Evolutionary conservation across 2,888 invertebrate genomes (phyloP).

Genomic region (Hipparchia sbordonii): DNA sequence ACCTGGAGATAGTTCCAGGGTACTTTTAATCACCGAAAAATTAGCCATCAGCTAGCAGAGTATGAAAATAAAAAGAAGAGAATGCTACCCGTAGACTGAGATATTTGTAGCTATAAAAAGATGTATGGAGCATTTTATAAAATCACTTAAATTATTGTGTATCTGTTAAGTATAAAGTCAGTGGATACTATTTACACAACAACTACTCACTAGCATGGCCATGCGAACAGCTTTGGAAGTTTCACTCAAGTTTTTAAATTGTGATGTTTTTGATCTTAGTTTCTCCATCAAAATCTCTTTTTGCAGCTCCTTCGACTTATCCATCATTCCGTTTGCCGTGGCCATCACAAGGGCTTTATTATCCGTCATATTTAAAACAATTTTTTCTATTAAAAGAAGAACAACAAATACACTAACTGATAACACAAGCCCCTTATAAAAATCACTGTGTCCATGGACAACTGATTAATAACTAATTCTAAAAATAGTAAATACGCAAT

Average conservation of each 20-base stretch:
- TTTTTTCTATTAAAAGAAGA: slow-evolving; percentile 37
- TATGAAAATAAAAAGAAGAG: neutral
- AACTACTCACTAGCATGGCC: slow-evolving; percentile 88
- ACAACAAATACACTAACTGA: slow-evolving; percentile 49
- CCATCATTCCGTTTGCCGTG: slow-evolving; percentile 60
- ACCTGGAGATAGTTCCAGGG: no score
- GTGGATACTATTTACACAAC: neutral
- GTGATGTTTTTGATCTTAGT: slow-evolving; percentile 91
- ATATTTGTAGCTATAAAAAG: neutral
- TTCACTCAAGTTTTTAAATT: slow-evolving; percentile 91
- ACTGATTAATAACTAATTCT: slow-evolving; percentile 12
- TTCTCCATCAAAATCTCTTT: slow-evolving; percentile 96
- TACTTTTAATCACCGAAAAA: no score
- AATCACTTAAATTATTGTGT: neutral
- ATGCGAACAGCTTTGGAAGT: slow-evolving; percentile 94
- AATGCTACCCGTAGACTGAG: neutral
- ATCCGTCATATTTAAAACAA: slow-evolving; percentile 61
- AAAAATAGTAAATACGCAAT: slow-evolving; percentile 6
- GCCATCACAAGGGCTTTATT: slow-evolving; percentile 62
- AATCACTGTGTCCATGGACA: slow-evolving; percentile 1
- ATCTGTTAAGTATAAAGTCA: neutral
- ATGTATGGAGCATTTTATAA: neutral
- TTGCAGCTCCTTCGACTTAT: slow-evolving; percentile 83
- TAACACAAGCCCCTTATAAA: slow-evolving; percentile 36
- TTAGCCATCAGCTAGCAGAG: no score